phyloP scores from a whole-genome alignment of 2,113 vertebrate species.

The Syngnathus floridae region DNA sequence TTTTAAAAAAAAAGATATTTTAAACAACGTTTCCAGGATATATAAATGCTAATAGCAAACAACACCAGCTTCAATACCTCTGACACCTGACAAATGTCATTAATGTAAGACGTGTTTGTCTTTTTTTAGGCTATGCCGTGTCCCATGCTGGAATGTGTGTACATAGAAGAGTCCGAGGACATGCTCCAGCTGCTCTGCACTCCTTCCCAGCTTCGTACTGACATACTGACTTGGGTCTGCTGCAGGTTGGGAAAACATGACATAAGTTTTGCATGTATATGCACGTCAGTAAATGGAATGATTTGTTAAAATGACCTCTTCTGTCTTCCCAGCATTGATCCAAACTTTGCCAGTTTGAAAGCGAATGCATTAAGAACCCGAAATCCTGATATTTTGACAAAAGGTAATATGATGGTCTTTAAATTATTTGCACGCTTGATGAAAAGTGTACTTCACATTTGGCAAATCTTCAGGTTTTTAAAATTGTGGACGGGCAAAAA shows the following conservation, averaged over 20 bases:
- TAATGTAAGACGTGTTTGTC: neutral
- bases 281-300: neutral
- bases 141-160: slow-evolving; percentile 73
- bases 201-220: slow-evolving; percentile 74
- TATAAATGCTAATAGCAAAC: neutral
- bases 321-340: slow-evolving; percentile 49
- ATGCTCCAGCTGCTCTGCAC: slow-evolving; percentile 74
- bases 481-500: neutral
- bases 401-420: slow-evolving; percentile 55
- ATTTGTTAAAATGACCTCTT: neutral
- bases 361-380: slow-evolving; percentile 43
- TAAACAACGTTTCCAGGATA: neutral
- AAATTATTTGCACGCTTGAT: neutral
- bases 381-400: slow-evolving; percentile 54
- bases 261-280: neutral
- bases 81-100: neutral
- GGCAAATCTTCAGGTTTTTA: neutral
- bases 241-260: slow-evolving; percentile 52
- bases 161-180: slow-evolving; percentile 68
- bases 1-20: too few species aligned
- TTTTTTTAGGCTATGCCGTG: slow-evolving; percentile 65
- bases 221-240: slow-evolving; percentile 81
- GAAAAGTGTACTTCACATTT: neutral
- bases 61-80: neutral
- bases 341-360: slow-evolving; percentile 38